These are phyloP conservation scores for Pseudonaja textilis DNA, from an alignment of 2,113 vertebrate genomes.

Conservation along the genomic window DNA sequence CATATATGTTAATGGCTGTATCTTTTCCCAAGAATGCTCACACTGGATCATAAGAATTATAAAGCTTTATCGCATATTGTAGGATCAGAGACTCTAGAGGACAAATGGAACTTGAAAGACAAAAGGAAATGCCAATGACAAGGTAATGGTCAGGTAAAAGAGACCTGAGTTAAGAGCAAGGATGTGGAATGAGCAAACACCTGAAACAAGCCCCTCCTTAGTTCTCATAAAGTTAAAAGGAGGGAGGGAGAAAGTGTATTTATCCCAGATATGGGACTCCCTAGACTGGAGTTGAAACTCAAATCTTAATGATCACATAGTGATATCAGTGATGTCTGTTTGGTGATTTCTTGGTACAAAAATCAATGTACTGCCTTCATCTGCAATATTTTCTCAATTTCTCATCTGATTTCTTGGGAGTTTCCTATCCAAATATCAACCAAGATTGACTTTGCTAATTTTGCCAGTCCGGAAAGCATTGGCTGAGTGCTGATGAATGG, in stretches of 20 bases:
- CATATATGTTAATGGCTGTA: neutral
- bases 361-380: neutral
- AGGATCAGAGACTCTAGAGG: neutral
- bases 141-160: neutral
- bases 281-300: neutral
- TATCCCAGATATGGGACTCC: neutral
- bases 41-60: neutral
- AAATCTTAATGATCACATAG: neutral
- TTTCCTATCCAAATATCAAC: neutral
- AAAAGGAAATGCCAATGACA: neutral
- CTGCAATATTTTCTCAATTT: neutral
- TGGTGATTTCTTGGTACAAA: neutral
- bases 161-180: neutral
- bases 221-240: neutral
- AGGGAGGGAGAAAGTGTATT: neutral
- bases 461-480: neutral
- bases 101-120: neutral
- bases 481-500: neutral
- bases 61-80: neutral
- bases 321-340: neutral
- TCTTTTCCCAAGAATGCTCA: neutral
- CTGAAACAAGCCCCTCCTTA: neutral
- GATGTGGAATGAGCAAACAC: neutral
- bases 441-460: neutral
- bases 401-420: neutral